A percentile compares a stretch with the other conserved stretches of the same genome.
phyloP scores from a whole-genome alignment of 2,797 vertebrate genomes.

The Botia almorhae region DNA sequence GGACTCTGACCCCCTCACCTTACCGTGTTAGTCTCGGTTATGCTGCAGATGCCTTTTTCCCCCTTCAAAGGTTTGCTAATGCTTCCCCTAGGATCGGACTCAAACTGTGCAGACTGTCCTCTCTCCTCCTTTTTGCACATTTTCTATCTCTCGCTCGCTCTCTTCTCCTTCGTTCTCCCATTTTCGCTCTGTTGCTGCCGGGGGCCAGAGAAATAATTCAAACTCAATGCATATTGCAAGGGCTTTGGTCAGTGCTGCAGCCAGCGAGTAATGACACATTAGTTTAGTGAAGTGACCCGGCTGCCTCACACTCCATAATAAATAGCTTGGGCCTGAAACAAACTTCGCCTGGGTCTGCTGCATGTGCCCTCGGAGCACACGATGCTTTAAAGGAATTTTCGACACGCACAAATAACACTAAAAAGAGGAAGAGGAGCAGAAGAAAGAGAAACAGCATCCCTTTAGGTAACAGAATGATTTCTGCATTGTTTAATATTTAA shows the following conservation, averaged over 20 bases:
- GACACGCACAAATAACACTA: constrained; percentile 53
- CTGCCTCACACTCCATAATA: constrained; percentile 77
- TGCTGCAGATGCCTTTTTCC: constrained; percentile 68
- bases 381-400: constrained; percentile 77
- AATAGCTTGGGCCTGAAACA: constrained; percentile 74
- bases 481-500: constrained; percentile 87
- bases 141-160: constrained; percentile 54
- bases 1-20: constrained; percentile 68
- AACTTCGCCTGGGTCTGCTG: constrained; percentile 62
- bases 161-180: constrained; percentile 49
- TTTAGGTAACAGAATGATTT: constrained; percentile 84
- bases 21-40: constrained; percentile 66
- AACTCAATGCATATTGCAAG: constrained; percentile 82
- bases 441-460: constrained; percentile 75
- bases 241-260: constrained; percentile 77
- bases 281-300: constrained; percentile 82
- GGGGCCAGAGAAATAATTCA: constrained; percentile 81
- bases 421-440: constrained; percentile 57
- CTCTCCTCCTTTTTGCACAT: constrained; percentile 51
- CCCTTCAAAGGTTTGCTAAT: constrained; percentile 73
- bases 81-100: constrained; percentile 66
- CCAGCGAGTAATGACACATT: constrained; percentile 78
- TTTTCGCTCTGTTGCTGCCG: constrained; percentile 66
- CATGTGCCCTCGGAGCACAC: constrained; percentile 73
- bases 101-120: constrained; percentile 60